Percentiles rank a stretch among this genome's conserved stretches.
Conservation (phyloP, 2,888 invertebrate species). For the Eupithecia subumbrata region DNA sequence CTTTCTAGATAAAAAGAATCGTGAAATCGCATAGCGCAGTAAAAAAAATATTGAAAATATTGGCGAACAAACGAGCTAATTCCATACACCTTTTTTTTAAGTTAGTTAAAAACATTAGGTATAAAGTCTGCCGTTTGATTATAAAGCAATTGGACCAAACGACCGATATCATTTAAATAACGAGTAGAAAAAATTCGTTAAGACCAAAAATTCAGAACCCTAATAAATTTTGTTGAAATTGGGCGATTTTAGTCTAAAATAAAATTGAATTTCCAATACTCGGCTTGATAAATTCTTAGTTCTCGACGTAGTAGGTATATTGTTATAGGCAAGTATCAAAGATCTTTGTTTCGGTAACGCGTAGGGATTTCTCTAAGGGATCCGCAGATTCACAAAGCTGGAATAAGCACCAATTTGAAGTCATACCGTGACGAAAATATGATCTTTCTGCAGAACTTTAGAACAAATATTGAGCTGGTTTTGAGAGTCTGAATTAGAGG, state of each 20-base stretch:
- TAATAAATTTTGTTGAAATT: not conserved
- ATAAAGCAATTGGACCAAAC: not conserved
- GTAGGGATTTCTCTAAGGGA: constrained; percentile 10
- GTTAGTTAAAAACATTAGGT: not conserved
- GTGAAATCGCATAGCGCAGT: not conserved
- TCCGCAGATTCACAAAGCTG: constrained; percentile 3
- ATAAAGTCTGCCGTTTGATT: not conserved
- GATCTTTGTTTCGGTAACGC: constrained; percentile 1
- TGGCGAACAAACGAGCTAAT: not conserved
- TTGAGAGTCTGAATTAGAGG: not conserved
- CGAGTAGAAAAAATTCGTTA: not conserved
- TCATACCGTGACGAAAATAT: not conserved
- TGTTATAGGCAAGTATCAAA: not conserved
- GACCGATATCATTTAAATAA: not conserved
- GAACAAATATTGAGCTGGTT: not conserved
- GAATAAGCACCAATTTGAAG: constrained; percentile 9
- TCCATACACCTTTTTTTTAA: not conserved
- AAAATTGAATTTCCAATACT: not conserved
- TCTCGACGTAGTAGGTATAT: not conserved
- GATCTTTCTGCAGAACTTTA: not conserved
- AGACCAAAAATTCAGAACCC: not conserved
- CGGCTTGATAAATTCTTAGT: not conserved
- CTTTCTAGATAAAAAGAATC: not conserved
- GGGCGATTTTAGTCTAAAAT: constrained; percentile 1
- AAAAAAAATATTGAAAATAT: not conserved